A percentile compares a stretch with the other conserved stretches of the same genome.
phyloP scores from a whole-genome alignment of 2,888 invertebrate species.

The Orgyia antiqua region DNA sequence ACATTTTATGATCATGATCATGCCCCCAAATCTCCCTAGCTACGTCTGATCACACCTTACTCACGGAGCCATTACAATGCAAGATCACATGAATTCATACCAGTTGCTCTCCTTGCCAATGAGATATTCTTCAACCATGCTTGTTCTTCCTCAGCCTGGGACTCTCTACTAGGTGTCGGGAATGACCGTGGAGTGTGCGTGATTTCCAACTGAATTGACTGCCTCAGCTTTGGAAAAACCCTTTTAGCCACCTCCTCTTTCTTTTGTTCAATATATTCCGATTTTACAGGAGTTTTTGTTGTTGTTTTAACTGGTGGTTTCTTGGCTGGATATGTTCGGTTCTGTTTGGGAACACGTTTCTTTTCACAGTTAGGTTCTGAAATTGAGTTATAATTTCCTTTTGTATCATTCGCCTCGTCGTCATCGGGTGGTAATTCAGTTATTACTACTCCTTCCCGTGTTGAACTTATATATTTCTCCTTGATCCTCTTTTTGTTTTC shows the following conservation, averaged over 20 bases:
- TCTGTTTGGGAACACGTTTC: background rate
- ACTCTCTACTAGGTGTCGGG: conserved; percentile 89
- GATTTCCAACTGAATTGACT: conserved; percentile 78
- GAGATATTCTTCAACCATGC: conserved; percentile 90
- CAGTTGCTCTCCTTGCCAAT: conserved; percentile 81
- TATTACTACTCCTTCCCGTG: background rate
- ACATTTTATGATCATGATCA: too few relatives aligned
- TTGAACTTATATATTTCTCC: background rate
- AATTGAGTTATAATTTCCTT: background rate
- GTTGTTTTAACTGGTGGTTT: conserved; percentile 15
- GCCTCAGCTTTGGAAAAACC: conserved; percentile 77
- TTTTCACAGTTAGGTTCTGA: background rate
- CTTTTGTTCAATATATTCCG: conserved; percentile 57
- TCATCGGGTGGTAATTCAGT: background rate
- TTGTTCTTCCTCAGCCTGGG: conserved; percentile 82
- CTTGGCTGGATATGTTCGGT: background rate
- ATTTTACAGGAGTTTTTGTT: conserved; percentile 40
- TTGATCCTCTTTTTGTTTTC: conserved; percentile 1
- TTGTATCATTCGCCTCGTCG: background rate
- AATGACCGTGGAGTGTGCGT: conserved; percentile 86
- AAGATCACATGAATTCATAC: too few relatives aligned
- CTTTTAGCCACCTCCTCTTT: conserved; percentile 50
- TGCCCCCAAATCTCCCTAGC: too few relatives aligned
- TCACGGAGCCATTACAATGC: too few relatives aligned
- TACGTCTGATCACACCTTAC: too few relatives aligned